Conservation (phyloP, 2,888 invertebrate species). For the Hemicrepidius hirtus region DNA sequence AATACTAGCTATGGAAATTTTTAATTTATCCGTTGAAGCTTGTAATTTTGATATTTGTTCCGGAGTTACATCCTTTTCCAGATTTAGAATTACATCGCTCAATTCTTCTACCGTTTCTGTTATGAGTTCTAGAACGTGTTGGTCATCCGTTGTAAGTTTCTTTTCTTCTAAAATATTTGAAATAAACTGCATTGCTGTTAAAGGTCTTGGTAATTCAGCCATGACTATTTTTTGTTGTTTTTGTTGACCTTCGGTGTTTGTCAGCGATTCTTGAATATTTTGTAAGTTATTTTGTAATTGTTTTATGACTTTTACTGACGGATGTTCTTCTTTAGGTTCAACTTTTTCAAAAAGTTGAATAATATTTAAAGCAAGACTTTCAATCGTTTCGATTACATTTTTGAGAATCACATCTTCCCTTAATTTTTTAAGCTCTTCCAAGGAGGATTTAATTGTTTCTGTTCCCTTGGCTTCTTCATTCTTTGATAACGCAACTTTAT, state of each 20-base stretch:
- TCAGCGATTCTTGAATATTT: conserved; percentile 65
- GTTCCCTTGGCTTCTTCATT: neutral
- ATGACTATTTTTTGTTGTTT: conserved; percentile 63
- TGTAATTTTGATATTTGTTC: conserved; percentile 18
- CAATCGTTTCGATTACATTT: conserved; percentile 1
- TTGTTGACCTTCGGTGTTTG: conserved; percentile 58
- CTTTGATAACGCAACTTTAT: neutral
- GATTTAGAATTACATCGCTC: conserved; percentile 58
- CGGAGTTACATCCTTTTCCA: conserved; percentile 10
- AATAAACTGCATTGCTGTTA: conserved; percentile 58
- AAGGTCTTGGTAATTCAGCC: conserved; percentile 66
- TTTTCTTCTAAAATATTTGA: conserved; percentile 65
- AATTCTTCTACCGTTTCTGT: conserved; percentile 64
- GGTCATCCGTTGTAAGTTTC: conserved; percentile 61
- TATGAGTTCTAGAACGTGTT: conserved; percentile 64
- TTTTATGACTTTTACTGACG: conserved; percentile 61
- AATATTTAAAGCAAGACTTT: conserved; percentile 14
- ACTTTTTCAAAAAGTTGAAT: conserved; percentile 12
- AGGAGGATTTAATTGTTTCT: neutral
- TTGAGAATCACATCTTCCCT: neutral
- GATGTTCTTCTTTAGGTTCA: conserved; percentile 65
- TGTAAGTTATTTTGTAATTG: conserved; percentile 64
- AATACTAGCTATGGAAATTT: conserved; percentile 59
- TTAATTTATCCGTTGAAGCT: conserved; percentile 54
- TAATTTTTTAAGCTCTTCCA: conserved; percentile 9